Evolutionary conservation across 35 echinoderm and acorn worm genomes (phyloP).

Genomic region (Apostichopus parvimensis): DNA sequence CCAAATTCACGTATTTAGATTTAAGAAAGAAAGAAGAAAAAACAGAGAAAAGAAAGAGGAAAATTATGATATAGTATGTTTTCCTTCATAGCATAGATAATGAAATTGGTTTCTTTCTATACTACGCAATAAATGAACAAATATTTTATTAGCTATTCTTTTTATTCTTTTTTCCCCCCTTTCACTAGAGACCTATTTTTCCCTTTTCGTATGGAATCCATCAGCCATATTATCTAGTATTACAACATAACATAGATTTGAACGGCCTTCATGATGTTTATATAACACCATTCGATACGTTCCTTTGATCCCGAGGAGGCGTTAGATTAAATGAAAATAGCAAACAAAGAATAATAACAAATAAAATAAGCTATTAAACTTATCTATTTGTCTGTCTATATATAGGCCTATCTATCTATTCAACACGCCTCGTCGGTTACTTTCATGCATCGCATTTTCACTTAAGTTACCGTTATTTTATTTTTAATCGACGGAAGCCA

Average conservation of each 20-base stretch:
- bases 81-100: too few relatives aligned
- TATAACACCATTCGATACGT: constrained; percentile 21
- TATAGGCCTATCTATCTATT: neutral
- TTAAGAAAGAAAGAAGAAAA: too few relatives aligned
- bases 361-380: too few relatives aligned
- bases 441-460: neutral
- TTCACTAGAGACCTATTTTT: neutral
- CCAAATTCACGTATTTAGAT: too few relatives aligned
- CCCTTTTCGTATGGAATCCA: neutral
- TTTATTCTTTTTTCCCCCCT: too few relatives aligned
- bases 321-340: constrained; percentile 6
- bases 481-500: constrained; percentile 8
- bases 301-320: neutral
- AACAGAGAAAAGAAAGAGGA: too few relatives aligned
- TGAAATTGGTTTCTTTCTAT: too few relatives aligned
- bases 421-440: constrained; percentile 1
- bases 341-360: neutral
- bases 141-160: too few relatives aligned
- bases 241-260: neutral
- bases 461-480: neutral
- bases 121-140: too few relatives aligned
- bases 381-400: too few relatives aligned
- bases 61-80: too few relatives aligned
- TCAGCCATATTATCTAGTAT: neutral
- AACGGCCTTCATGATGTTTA: constrained; percentile 5